Evolutionary conservation across 2,888 invertebrate genomes (phyloP).

Genomic region (Protodeltote pygarga): DNA sequence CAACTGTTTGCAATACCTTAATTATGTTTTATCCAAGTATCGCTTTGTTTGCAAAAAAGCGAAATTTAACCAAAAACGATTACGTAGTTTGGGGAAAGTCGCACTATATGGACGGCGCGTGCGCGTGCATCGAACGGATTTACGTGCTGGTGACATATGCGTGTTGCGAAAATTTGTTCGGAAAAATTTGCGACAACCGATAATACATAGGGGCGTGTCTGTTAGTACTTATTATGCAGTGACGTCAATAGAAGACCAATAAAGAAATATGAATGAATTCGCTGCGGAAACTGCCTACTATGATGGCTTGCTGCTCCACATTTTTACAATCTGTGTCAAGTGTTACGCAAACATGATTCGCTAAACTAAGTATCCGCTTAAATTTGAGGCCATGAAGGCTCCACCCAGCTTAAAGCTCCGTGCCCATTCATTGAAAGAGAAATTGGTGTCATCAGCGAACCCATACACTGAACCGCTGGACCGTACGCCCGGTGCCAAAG

Average conservation of each 20-base stretch:
- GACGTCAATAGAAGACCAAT: conserved; percentile 34
- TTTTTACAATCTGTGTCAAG: conserved; percentile 37
- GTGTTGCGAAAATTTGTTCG: conserved; percentile 65
- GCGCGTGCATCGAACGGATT: conserved; percentile 64
- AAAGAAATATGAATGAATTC: conserved; percentile 40
- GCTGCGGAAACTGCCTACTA: conserved; percentile 21
- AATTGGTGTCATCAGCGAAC: conserved; percentile 83
- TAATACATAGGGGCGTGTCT: conserved; percentile 56
- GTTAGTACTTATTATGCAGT: conserved; percentile 32
- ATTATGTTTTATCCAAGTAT: conserved; percentile 39
- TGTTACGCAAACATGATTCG: conserved; percentile 49
- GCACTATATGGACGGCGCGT: conserved; percentile 61
- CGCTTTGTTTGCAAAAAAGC: conserved; percentile 66
- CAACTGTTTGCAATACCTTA: conserved; percentile 14
- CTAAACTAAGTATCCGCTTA: conserved; percentile 45
- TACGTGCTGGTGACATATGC: conserved; percentile 66
- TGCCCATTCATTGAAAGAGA: conserved; percentile 80
- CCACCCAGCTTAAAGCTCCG: conserved; percentile 57
- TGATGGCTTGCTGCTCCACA: conserved; percentile 24
- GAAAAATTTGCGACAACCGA: conserved; percentile 52
- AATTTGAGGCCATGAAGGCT: conserved; percentile 51
- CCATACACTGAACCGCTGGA: conserved; percentile 65
- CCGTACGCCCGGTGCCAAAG: conserved; percentile 76
- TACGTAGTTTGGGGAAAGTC: conserved; percentile 72
- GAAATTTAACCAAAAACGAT: conserved; percentile 70